Evolutionary conservation across 2,888 invertebrate species (phyloP).

Genomic region (Tethea ocularis): DNA sequence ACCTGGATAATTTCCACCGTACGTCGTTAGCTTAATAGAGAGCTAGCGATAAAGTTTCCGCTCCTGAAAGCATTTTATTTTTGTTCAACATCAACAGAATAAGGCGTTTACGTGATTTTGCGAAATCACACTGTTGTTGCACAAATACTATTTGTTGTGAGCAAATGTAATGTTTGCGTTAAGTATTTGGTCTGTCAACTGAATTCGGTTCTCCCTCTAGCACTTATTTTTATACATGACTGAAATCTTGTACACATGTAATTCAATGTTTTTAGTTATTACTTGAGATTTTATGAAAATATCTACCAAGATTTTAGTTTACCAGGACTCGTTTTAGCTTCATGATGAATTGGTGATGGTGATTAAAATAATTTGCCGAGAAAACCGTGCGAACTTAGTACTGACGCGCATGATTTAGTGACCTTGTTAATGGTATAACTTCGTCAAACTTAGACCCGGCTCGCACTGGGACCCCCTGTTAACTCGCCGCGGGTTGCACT

Average conservation of each 20-base stretch:
- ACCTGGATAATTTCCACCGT: constrained; percentile 65
- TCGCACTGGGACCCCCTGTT: constrained; percentile 48
- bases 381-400: constrained; percentile 58
- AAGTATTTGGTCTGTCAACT: background rate
- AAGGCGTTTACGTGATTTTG: constrained; percentile 15
- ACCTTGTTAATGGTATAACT: constrained; percentile 73
- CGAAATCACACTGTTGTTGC: constrained; percentile 17
- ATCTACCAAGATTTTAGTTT: background rate
- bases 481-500: constrained; percentile 34
- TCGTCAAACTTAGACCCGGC: constrained; percentile 62
- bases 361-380: constrained; percentile 69
- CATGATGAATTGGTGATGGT: constrained; percentile 49
- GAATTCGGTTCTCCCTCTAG: background rate
- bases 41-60: constrained; percentile 39
- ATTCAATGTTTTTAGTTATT: too few species aligned
- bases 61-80: constrained; percentile 25
- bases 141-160: constrained; percentile 7
- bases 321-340: constrained; percentile 28
- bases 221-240: too few species aligned
- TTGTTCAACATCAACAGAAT: constrained; percentile 26
- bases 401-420: constrained; percentile 74
- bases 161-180: constrained; percentile 8
- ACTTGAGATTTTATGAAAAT: too few species aligned
- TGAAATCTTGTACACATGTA: too few species aligned
- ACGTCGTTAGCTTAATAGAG: constrained; percentile 57